Evolutionary conservation across 2,797 vertebrate genomes (phyloP), one percentile per base, ranked within the genome.

Genomic region (Myripristis jacobus): DNA sequence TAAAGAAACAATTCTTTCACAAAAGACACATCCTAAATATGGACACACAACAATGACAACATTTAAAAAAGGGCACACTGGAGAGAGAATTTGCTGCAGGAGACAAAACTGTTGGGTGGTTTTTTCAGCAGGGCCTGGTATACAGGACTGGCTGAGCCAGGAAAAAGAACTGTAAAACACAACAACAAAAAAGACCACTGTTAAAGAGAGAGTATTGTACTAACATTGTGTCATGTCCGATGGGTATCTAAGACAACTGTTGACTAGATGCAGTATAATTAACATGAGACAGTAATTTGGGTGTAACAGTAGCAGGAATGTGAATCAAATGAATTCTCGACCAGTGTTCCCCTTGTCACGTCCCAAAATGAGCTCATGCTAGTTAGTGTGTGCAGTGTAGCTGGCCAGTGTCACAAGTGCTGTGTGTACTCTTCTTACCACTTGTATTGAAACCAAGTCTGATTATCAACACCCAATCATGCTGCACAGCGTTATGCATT

Each of bases 141-240:
- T 95, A 97, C 96, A 97, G 96, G 96, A 95, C 96, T 97, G 96
- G 95, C 96, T 96, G 96, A 96, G 96, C 96, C 96, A 97, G 96
- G 96, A 96, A 97, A 97, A 98, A 97, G 95, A 98, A 98, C 96
- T 98, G 96, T 96, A 97, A 97, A 98, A 98, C 96, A 98, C 96
- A 97, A 98, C 95, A 97, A 98, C 96, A 97, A 97, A 96, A 90
- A 95, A 97, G 96, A 97, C 96, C 96, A 98, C 96, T 95, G 96
- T 97, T 98, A 97, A 98, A 97, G 96, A 91, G 84, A 96, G 94
- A 93, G 94, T 94, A 95, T 94, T 95, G 95, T 87, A 96, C 96
- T 95, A 95, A 95, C 94, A 96, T 93, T 93, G 94, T 86, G 94
- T 95, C 95, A 96, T 94, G 95, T 94, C 93, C 94, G 95, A 64